Percentiles rank a stretch among this genome's conserved stretches.
phyloP scores from a whole-genome alignment of 2,797 vertebrate species.

The Acrocephalus scirpaceus region DNA sequence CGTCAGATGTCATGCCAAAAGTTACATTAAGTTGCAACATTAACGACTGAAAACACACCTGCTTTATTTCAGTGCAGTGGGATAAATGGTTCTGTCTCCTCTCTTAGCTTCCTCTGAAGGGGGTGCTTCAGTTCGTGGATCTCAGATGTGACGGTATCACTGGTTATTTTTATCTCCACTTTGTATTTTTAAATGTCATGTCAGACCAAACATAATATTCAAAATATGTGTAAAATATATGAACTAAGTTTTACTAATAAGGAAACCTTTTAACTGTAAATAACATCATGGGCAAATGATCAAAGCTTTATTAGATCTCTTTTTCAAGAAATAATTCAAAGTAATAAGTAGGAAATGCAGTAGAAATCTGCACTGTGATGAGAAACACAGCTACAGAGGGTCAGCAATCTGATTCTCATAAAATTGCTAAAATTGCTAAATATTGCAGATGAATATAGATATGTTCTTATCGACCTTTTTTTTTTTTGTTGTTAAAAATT shows the following conservation, averaged over 20 bases:
- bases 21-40: slow-evolving; percentile 11
- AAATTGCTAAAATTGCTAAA: background rate
- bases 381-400: background rate
- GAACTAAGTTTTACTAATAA: slow-evolving; percentile 10
- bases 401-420: background rate
- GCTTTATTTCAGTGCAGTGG: slow-evolving; percentile 19
- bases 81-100: background rate
- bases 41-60: slow-evolving; percentile 10
- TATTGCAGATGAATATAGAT: background rate
- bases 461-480: background rate
- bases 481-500: background rate
- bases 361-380: slow-evolving; percentile 8
- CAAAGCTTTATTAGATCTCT: slow-evolving; percentile 34
- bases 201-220: slow-evolving; percentile 19
- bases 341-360: slow-evolving; percentile 43
- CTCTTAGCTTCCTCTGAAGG: slow-evolving; percentile 28
- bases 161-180: background rate
- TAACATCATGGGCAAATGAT: slow-evolving; percentile 24
- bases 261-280: slow-evolving; percentile 38
- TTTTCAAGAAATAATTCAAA: slow-evolving; percentile 53
- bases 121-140: background rate
- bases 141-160: background rate
- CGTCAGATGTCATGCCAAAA: slow-evolving; percentile 46
- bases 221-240: background rate
- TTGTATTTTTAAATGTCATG: background rate